phyloP scores from a whole-genome alignment of 2,113 vertebrate species.

The western clawed frog (Xenopus tropicalis) region UCB_Xtro_10.0 CM004447.2:124745001-124745500 shows the following conservation, averaged over 20 bases:
- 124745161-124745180: constrained; percentile 24
- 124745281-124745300: constrained; percentile 25
- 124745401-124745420: constrained; percentile 1
- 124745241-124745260: neutral
- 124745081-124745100: constrained; percentile 35
- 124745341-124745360: neutral
- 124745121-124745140: neutral
- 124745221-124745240: constrained; percentile 11
- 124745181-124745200: neutral
- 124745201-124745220: constrained; percentile 28
- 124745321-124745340: neutral
- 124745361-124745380: constrained; percentile 28
- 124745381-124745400: constrained; percentile 28
- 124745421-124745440: constrained; percentile 25
- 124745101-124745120: neutral
- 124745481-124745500: constrained; percentile 1
- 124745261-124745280: constrained; percentile 8
- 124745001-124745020: constrained; percentile 14
- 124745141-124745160: constrained; percentile 7
- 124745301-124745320: neutral
- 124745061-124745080: constrained; percentile 14
- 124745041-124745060: neutral
- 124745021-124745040: neutral
- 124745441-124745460: constrained; percentile 1
- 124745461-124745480: constrained; percentile 5